phyloP scores from a whole-genome alignment of 2,888 invertebrate genomes.

The Acleris sparsana region DNA sequence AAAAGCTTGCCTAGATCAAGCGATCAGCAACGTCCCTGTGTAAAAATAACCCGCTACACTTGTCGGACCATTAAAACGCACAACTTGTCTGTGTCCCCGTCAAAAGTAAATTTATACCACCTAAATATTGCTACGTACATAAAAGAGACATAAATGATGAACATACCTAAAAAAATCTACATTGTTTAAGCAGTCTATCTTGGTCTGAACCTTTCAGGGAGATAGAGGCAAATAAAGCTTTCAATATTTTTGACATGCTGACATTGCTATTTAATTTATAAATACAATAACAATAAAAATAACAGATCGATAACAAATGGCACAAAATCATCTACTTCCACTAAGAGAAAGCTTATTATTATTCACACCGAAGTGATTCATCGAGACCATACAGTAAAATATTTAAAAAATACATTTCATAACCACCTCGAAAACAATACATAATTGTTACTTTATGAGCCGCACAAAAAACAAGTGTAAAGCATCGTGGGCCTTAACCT shows the following conservation, averaged over 20 bases:
- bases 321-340: neutral
- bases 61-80: conserved; percentile 6
- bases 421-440: neutral
- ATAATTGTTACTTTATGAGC: neutral
- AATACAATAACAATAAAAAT: neutral
- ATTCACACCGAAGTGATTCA: neutral
- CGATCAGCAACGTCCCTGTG: conserved; percentile 8
- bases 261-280: neutral
- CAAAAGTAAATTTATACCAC: neutral
- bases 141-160: neutral
- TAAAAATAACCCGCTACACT: neutral
- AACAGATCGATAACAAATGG: neutral
- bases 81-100: neutral
- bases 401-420: conserved; percentile 4
- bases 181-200: neutral
- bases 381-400: conserved; percentile 1
- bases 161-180: neutral
- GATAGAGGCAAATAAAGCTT: neutral
- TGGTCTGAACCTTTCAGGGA: neutral
- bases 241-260: neutral
- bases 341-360: conserved; percentile 5
- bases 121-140: neutral
- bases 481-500: neutral
- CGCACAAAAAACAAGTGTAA: neutral
- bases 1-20: conserved; percentile 18